Conservation (phyloP, 2,797 vertebrate species). For the Lepilemur ruficaudatus region DNA sequence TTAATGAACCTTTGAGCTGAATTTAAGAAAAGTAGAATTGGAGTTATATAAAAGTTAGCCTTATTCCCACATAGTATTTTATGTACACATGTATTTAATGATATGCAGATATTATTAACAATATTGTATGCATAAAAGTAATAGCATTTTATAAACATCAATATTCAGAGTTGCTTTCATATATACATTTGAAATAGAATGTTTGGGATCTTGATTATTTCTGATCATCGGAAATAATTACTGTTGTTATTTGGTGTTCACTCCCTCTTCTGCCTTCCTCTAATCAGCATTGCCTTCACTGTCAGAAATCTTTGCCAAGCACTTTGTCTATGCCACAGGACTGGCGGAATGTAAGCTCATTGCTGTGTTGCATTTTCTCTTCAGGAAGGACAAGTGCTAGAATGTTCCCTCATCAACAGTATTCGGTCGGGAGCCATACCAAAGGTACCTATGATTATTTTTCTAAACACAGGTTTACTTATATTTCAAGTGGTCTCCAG, state of each 20-base stretch:
- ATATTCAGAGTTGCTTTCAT: neutral
- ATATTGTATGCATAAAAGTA: neutral
- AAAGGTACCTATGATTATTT: conserved; percentile 87
- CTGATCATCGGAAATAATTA: neutral
- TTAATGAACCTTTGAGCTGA: neutral
- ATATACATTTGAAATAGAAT: neutral
- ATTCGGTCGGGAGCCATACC: conserved; percentile 92
- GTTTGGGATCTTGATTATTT: neutral
- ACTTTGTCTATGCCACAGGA: neutral
- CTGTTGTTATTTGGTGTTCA: neutral
- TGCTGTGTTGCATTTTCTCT: conserved; percentile 54
- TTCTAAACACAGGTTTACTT: conserved; percentile 43
- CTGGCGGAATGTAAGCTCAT: conserved; percentile 49
- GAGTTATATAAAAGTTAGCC: neutral
- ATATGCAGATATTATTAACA: neutral
- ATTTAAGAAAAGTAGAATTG: neutral
- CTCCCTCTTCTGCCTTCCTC: neutral
- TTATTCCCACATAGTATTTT: neutral
- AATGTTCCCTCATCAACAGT: conserved; percentile 99
- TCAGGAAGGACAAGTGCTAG: conserved; percentile 97
- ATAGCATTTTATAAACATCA: neutral
- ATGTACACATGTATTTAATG: neutral
- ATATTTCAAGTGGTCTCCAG: neutral
- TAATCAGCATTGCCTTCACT: neutral
- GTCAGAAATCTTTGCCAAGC: neutral